These are phyloP conservation scores for Leucania comma DNA, from an alignment of 2,888 invertebrate genomes.

Conservation along the genomic window DNA sequence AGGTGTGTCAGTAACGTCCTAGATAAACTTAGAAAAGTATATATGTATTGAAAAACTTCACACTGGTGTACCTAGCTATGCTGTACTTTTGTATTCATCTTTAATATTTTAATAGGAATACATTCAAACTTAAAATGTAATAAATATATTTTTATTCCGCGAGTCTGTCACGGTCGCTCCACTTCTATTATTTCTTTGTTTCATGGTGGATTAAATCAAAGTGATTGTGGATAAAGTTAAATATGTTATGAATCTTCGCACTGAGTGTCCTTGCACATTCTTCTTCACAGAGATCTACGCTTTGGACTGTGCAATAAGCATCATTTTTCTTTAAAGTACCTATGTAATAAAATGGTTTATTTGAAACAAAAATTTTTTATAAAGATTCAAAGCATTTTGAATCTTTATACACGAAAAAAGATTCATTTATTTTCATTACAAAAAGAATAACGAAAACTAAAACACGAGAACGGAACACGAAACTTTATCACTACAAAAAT, in stretches of 20 bases:
- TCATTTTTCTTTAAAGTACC: no score
- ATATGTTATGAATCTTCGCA: neutral
- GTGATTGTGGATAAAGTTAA: neutral
- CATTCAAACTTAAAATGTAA: neutral
- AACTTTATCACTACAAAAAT: constrained; percentile 47
- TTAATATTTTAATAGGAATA: neutral
- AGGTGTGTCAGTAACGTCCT: no score
- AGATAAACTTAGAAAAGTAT: no score
- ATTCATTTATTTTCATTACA: neutral
- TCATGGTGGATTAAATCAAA: neutral
- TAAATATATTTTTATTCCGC: neutral
- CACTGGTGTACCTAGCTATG: neutral
- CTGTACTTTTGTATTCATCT: neutral
- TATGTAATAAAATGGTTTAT: no score
- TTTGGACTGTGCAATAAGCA: no score
- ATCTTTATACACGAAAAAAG: neutral
- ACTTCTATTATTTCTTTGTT: neutral
- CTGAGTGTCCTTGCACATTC: no score
- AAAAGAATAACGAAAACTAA: constrained; percentile 3
- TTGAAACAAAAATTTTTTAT: no score
- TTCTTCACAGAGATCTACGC: no score
- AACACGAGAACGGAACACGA: constrained; percentile 19
- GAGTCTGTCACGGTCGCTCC: neutral
- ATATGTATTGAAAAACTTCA: no score
- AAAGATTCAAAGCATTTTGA: no score